Conservation (phyloP, 2,888 invertebrate genomes). For the Meandrusa payeni region DNA sequence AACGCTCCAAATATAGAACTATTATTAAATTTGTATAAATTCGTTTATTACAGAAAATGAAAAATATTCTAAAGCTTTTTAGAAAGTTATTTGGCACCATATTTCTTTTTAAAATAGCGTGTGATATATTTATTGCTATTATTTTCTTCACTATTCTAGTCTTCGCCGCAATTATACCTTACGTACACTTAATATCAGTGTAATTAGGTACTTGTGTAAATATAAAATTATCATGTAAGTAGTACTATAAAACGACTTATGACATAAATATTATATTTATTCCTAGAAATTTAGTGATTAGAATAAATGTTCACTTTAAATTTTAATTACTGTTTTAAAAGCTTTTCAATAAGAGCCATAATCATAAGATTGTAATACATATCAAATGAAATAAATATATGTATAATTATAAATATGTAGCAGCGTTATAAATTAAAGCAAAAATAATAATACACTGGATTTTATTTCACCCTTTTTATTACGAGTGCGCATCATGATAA, state of each 20-base stretch:
- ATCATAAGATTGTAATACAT: constrained; percentile 29
- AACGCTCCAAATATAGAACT: no score
- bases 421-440: constrained; percentile 12
- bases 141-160: constrained; percentile 1
- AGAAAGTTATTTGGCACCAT: constrained; percentile 11
- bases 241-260: constrained; percentile 1
- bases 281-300: not conserved
- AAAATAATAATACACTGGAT: not conserved
- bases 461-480: not conserved
- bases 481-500: no score
- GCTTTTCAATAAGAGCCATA: constrained; percentile 6
- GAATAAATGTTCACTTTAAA: constrained; percentile 2
- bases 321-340: constrained; percentile 4
- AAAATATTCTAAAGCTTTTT: constrained; percentile 16
- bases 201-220: constrained; percentile 4
- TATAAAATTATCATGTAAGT: no score
- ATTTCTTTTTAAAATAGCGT: constrained; percentile 14
- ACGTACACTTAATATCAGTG: not conserved
- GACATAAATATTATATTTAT: not conserved
- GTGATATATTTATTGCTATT: not conserved
- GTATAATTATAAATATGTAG: constrained; percentile 23
- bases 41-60: constrained; percentile 25
- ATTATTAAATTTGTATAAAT: not conserved
- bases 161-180: not conserved
- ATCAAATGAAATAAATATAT: constrained; percentile 24